Evolutionary conservation across 2,888 invertebrate genomes (phyloP).

Genomic region (Tenodera sinensis): DNA sequence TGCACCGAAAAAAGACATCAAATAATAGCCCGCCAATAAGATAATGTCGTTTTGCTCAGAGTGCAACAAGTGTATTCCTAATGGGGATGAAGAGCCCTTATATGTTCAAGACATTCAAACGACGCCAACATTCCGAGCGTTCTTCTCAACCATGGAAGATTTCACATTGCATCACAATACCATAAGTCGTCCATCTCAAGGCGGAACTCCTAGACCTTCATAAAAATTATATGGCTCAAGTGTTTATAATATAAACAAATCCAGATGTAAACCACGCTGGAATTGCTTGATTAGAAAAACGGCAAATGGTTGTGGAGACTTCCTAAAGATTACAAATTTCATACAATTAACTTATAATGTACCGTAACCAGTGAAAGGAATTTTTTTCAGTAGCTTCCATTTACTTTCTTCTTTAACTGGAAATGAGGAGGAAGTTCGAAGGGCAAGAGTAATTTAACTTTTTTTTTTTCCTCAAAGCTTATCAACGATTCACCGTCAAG

Average conservation of each 20-base stretch:
- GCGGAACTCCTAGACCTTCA: not conserved
- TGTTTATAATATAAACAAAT: not conserved
- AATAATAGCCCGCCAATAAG: not conserved
- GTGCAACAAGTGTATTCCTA: not conserved
- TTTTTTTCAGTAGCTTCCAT: no score
- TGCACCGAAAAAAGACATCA: not conserved
- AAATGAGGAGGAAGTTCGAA: no score
- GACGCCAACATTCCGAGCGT: not conserved
- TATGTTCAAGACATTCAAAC: not conserved
- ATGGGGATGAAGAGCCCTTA: not conserved
- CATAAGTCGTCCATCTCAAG: not conserved
- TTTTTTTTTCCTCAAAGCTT: no score
- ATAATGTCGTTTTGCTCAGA: not conserved
- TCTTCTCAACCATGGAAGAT: not conserved
- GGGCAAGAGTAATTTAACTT: no score
- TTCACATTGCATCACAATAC: not conserved
- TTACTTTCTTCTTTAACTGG: no score
- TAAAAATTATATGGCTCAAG: not conserved
- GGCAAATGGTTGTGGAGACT: no score
- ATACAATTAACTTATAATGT: no score
- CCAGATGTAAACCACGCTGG: no score
- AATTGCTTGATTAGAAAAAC: no score
- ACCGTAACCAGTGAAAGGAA: no score
- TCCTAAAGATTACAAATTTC: no score
- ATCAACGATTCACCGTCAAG: no score